Base-by-base conservation (phyloP, 2,797 vertebrate genomes). In the Mus minutoides region DNA sequence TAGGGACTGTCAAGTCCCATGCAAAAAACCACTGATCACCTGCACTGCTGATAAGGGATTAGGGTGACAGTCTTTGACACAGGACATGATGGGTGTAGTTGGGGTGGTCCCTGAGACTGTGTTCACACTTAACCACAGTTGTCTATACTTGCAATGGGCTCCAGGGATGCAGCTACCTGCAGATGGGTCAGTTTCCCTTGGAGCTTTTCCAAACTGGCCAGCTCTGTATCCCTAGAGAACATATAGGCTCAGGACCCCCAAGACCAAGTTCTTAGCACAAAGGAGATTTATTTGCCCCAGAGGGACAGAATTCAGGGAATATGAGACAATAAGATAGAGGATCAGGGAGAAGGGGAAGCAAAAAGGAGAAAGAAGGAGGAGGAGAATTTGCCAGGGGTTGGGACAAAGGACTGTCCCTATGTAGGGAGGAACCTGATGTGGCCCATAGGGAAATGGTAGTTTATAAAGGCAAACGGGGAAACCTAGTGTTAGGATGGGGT, bases 1-100 rank as follows among this genome's bases (percentile, higher is more conserved):
- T 4, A 0, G 13, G 29, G 19, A 17, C 34, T 4, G 0, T 52
- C 40, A 67, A 6, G 0, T 62, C 40, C n/a, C 19, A 43, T 85
- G 40, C 43, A 34, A 31, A 29, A 22, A 43, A 22, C 13, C 12
- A 46, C 56, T 9, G 31, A 16, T 19, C 31, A n/a, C 6, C 52
- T 34, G 19, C 14, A 62, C 2, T 1, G 43, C 16, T 19, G 73
- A 46, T 26, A 19, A 14, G 3, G 67, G 11, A 71, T 77, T n/a
- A 21, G 43, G n/a, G 22, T 75, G 88, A 40, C 3, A 58, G 3
- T 58, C 34, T 26, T 19, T 43, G 76, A 40, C 52, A 43, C 10
- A 8, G 64, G 69, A 26, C 26, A 75, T 16, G 21, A 22, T 29
- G 7, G 19, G 34, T 43, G 7, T 1, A 17, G 40, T 21, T 2